Conservation (phyloP, 2,797 vertebrate species). For the Gouania willdenowi region DNA sequence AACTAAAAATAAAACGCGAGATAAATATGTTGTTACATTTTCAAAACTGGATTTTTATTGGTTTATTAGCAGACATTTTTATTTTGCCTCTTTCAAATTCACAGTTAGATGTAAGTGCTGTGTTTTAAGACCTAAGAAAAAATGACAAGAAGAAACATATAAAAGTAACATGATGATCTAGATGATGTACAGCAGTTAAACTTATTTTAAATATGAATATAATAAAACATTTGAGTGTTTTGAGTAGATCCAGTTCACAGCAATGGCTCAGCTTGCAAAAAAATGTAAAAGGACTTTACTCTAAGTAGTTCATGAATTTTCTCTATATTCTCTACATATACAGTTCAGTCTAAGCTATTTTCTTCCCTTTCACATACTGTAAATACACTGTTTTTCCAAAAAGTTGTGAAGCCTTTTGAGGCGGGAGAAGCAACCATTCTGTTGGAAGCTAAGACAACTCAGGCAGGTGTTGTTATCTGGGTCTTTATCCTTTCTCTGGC, state of each 20-base stretch:
- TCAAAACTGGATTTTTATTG: too few relatives aligned
- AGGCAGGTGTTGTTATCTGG: conserved; percentile 75
- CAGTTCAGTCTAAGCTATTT: conserved; percentile 7
- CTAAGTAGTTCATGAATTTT: conserved; percentile 4
- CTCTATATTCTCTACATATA: conserved; percentile 4
- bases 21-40: too few relatives aligned
- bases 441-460: conserved; percentile 43
- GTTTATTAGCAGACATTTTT: too few relatives aligned
- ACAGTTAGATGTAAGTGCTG: too few relatives aligned
- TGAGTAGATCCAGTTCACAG: neutral
- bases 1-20: too few relatives aligned
- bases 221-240: neutral
- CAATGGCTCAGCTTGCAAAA: neutral
- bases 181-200: too few relatives aligned
- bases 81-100: too few relatives aligned
- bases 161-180: neutral
- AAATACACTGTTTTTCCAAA: neutral
- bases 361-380: conserved; percentile 17
- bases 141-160: conserved; percentile 1
- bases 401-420: neutral
- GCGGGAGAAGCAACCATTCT: neutral
- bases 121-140: too few relatives aligned
- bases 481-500: conserved; percentile 86
- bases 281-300: neutral
- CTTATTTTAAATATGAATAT: too few relatives aligned